Base-by-base conservation (phyloP, 2,888 invertebrate genomes). In the Brachyopa scutellaris region DNA sequence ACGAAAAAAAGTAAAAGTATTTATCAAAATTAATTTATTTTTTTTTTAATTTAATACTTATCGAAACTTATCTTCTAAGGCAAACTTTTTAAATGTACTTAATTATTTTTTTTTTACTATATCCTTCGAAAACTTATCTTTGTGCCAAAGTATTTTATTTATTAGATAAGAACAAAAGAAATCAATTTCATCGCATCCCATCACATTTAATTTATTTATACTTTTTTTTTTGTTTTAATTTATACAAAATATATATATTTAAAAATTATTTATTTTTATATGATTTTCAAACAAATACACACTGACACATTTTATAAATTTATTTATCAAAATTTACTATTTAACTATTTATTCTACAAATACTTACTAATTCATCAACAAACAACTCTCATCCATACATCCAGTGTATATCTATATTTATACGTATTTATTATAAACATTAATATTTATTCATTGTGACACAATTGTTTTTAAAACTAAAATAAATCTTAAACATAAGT, bases 91-190 rank as follows among this genome's bases (percentile, higher is more conserved):
- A 64, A 4, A 40, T 70, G 38, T 40, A 59, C 21, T 49, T 55
- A 11, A 6, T 23, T 31, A n/a, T 23, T 21, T 53, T 47, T 57
- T 47, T 9, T 11, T 33, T n/a, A 23, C 26, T 36, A 15, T 19
- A 29, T 29, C 17, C 23, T 45, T 38, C 49, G 11, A 38, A 67
- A 47, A 38, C 21, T 59, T 76, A 69, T 70, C 33, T 64, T 62
- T 61, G 62, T 77, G 69, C 77, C 77, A 77, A 77, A 77, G 77
- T 64, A 69, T 76, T 19, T 69, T 45, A 66, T 64, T 51, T 38
- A 51, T 66, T 51, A 38, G 7, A 49, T 29, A 26, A 23, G 15
- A 38, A 21, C 1, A 13, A 31, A 33, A 17, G 3, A 13, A 6
- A 11, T 26, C 21, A 31, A 53, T 40, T 53, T 13, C 15, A 62